These are phyloP conservation scores for Strix occidentalis DNA, from an alignment of 2,797 vertebrate species.

Conservation along the genomic window DNA sequence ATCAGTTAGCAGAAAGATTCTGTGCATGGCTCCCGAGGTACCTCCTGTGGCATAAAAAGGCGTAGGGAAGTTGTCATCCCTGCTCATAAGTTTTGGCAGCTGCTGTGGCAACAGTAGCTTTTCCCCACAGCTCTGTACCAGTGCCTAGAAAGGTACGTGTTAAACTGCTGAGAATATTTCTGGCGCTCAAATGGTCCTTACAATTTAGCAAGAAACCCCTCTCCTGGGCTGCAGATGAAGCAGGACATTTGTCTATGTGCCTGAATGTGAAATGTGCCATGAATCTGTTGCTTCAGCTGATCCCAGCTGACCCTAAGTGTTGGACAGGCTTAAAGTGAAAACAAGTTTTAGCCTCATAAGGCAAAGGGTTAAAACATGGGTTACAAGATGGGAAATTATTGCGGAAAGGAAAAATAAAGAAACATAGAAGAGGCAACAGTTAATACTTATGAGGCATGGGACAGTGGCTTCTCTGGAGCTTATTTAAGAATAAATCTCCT, in stretches of 20 bases:
- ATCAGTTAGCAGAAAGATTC: background rate
- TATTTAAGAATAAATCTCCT: constrained; percentile 10
- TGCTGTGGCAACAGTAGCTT: background rate
- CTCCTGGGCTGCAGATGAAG: background rate
- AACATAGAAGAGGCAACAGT: background rate
- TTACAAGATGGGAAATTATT: background rate
- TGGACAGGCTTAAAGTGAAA: background rate
- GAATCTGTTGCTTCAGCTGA: background rate
- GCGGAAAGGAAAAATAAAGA: background rate
- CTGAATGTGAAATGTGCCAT: background rate
- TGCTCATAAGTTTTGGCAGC: background rate
- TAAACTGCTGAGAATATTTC: background rate
- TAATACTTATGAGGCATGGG: background rate
- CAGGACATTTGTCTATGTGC: background rate
- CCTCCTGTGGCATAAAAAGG: background rate
- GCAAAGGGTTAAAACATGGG: background rate
- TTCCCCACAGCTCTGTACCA: background rate
- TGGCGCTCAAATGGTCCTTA: background rate
- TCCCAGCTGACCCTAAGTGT: background rate
- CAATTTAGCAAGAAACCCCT: background rate
- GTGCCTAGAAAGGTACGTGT: accelerated
- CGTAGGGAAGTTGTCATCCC: background rate
- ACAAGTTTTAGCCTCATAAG: background rate
- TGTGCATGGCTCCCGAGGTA: background rate
- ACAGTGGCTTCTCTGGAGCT: constrained; percentile 2